Evolutionary conservation across 2,113 vertebrate genomes (phyloP), one percentile per base, ranked within the genome.

Genomic region (Pagrus major): DNA sequence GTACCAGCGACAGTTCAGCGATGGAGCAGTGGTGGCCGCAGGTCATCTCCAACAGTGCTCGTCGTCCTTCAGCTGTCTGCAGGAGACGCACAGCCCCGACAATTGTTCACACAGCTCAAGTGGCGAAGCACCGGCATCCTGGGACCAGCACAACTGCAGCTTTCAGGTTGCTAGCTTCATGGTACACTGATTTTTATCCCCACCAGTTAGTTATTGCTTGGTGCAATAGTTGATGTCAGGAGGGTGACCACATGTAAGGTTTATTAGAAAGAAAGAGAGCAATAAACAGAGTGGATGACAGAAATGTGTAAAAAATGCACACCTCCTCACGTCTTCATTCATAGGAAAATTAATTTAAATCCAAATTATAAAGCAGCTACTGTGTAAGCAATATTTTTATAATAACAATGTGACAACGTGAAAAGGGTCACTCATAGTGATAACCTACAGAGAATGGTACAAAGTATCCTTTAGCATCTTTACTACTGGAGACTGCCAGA

Each of bases 1-100:
- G 0, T 99, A 98, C 91, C 95, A 91, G 60, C 94, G 94, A 71
- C 97, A 97, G 83, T 93, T 95, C 89, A 95, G 95, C 0, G 96
- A 97, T 0, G 90, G 81, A 58, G 63, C 1, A 76, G 94, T 35
- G 54, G 83, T 11, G 77, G 85, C 74, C 2, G 23, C 69, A 6
- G 71, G 51, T 33, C 63, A 18, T 75, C 85, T 83, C 73, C 96
- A 75, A 55, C 90, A 12, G 76, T 93, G 6, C 91, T 93, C 9
- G 84, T 88, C 90, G 16, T 76, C 96, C 20, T 96, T 95, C 81
- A 93, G 93, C 84, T 93, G 70, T 4, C 74, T 92, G 0, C 86
- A 94, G 63, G 81, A 92, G 2, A 81, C 93, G 18, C 93, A 93
- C 5, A 76, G 86, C 39, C 94, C 94, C 2, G 2, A 95, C 90